Percentiles rank a stretch among this genome's conserved stretches.
Conservation (phyloP, 2,888 invertebrate genomes). For the Caenorhabditis doughertyi region DNA sequence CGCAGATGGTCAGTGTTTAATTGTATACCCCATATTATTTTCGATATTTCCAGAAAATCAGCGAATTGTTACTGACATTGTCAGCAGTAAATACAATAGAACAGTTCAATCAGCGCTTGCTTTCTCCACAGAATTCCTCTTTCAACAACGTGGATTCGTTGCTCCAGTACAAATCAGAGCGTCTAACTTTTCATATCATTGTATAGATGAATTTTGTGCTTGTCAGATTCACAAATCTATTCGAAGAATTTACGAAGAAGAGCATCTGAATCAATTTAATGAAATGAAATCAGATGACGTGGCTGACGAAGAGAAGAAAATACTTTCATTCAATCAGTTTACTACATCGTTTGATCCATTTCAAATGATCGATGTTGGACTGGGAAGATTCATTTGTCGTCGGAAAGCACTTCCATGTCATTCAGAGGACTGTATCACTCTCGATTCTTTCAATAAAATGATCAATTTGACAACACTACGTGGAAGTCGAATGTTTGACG, state of each 20-base stretch:
- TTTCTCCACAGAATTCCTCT: constrained; percentile 88
- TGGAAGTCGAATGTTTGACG: constrained; percentile 60
- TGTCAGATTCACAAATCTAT: constrained; percentile 57
- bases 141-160: constrained; percentile 51
- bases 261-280: constrained; percentile 37
- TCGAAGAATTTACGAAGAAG: constrained; percentile 51
- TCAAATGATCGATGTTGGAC: constrained; percentile 60
- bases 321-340: constrained; percentile 31
- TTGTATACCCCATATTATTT: neutral
- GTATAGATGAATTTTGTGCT: constrained; percentile 61
- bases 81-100: constrained; percentile 90
- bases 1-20: constrained; percentile 47
- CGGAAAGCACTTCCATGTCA: constrained; percentile 56
- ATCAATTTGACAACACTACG: constrained; percentile 67
- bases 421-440: constrained; percentile 45
- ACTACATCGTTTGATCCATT: constrained; percentile 48
- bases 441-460: constrained; percentile 63
- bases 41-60: constrained; percentile 31
- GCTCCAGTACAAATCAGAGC: constrained; percentile 51
- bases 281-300: constrained; percentile 43
- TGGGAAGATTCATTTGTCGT: constrained; percentile 58
- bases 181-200: constrained; percentile 70
- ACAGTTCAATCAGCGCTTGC: constrained; percentile 94
- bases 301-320: constrained; percentile 39
- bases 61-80: constrained; percentile 51